Base-by-base conservation (phyloP, 1,140 invertebrate genomes). In the Oscheius sp. region DNA sequence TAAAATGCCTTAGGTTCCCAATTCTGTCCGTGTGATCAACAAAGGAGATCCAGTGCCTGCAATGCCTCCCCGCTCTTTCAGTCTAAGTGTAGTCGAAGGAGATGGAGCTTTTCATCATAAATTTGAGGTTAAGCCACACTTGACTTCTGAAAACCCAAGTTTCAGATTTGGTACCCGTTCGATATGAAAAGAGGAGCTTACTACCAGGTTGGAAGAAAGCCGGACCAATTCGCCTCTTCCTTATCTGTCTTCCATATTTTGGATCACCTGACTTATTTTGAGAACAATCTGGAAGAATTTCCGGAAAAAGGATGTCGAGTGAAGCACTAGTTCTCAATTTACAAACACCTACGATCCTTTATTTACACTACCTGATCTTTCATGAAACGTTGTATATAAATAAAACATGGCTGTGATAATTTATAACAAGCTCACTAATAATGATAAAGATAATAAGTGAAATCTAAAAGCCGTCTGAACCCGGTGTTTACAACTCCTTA, bases 121-220 rank as follows among this genome's bases (percentile, higher is more conserved):
- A 13, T 49, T 34, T 23, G 71, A 73, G 63, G 71, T 67, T 20
- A 20, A 32, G 32, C 15, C n/a, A 23, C 15, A 13, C 13, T 63
- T 13, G 10, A 63, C 0, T 2, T 63, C 3, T n/a, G 18, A 63
- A 35, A 35, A 13, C 10, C 15, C 10, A 15, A 63, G 31, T 13
- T 7, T 36, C 65, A 67, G 65, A 67, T 73, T 7, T 73, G 71
- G 71, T 73, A 73, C 28, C 71, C 63, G 2, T 28, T 46, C n/a
- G 63, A 64, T 23, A 73, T 73, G 71, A 64, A 29, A n/a, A 45
- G 10, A 7, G 63, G 46, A 36, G 71, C 63, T 2, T 28, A 10
- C 31, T 67, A 49, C 26, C 20, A 55, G 58, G 55, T 61, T n/a
- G 71, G 63, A 7, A 55, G 32, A 13, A 34, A 45, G 18, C 62